Evolutionary conservation across 2,888 invertebrate species (phyloP), one percentile per base, ranked within the genome.

Genomic region (Drosophila melanosoma): DNA sequence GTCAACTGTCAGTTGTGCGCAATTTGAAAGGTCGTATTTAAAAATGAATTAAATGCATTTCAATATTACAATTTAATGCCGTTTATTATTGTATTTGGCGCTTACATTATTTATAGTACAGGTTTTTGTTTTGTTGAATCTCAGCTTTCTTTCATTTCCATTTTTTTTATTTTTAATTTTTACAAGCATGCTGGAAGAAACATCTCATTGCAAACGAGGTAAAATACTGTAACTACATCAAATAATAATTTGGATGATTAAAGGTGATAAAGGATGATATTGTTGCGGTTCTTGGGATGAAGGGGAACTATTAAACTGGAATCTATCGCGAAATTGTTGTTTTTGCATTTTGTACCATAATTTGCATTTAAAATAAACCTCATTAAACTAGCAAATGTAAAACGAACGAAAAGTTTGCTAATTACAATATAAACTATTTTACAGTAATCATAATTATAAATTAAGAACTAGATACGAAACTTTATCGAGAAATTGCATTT

Each of bases 341-440:
- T 83, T 81, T 86, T 59, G 77, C 67, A 61, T 73, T 84, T 86
- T 88, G 90, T 86, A 90, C 84, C 90, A 90, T 90, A 83, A 70
- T 74, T 87, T 83, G 76, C 86, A 74, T 73, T 79, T 42, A 42
- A 78, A 86, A 86, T 86, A 88, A 90, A 90, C 88, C 90, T 86
- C 90, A 83, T 88, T 88, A 86, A 76, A 69, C 90, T 86, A 88
- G 71, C 67, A 78, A 72, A 77, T 78, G 65, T 71, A 65, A 81
- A 87, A 64, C 75, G 79, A 86, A 88, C 87, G 68, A 83, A 83
- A 87, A 79, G 83, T 86, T 76, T 59, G 86, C 90, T 85, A 85
- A 90, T 90, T 88, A 90, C 69, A 90, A 79, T 79, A 72, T 86
- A 88, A 81, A 76, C 89, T 86, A 86, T 83, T 78, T 86, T 90